A percentile compares a stretch with the other conserved stretches of the same genome.
Conservation (phyloP, 2,888 invertebrate genomes). For the Helicoverpa assulta region DNA sequence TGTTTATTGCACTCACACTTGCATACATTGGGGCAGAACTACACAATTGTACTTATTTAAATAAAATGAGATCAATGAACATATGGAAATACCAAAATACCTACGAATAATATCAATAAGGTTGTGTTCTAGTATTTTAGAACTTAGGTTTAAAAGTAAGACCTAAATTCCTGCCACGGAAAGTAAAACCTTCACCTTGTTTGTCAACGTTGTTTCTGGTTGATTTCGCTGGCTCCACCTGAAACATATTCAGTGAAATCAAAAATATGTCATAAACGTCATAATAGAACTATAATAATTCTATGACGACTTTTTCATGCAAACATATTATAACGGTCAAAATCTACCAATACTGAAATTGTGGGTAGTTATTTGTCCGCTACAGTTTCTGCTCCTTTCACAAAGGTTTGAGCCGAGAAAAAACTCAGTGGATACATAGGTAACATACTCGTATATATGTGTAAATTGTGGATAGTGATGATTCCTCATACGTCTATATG, state of each 20-base stretch:
- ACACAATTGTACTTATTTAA: constrained; percentile 50
- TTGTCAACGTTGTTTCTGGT: constrained; percentile 72
- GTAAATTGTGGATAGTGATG: no score
- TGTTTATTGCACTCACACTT: constrained; percentile 78
- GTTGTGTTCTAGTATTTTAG: constrained; percentile 60
- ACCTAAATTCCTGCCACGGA: constrained; percentile 78
- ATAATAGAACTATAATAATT: background rate
- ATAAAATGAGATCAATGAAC: constrained; percentile 61
- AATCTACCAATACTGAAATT: no score
- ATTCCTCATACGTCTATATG: no score
- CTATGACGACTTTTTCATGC: no score
- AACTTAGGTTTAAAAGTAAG: constrained; percentile 82
- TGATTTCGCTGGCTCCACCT: constrained; percentile 84
- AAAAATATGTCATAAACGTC: background rate
- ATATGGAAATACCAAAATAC: constrained; percentile 68
- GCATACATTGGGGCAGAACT: constrained; percentile 74
- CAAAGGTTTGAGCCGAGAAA: background rate
- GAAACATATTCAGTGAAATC: constrained; percentile 50
- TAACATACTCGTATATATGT: no score
- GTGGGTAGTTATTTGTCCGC: no score
- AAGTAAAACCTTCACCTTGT: constrained; percentile 76
- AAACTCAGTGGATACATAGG: background rate
- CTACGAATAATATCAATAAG: constrained; percentile 6
- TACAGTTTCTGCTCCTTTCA: no score
- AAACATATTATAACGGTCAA: background rate